Base-by-base conservation (phyloP, 2,888 invertebrate species). In the Diplolepis rosae region DNA sequence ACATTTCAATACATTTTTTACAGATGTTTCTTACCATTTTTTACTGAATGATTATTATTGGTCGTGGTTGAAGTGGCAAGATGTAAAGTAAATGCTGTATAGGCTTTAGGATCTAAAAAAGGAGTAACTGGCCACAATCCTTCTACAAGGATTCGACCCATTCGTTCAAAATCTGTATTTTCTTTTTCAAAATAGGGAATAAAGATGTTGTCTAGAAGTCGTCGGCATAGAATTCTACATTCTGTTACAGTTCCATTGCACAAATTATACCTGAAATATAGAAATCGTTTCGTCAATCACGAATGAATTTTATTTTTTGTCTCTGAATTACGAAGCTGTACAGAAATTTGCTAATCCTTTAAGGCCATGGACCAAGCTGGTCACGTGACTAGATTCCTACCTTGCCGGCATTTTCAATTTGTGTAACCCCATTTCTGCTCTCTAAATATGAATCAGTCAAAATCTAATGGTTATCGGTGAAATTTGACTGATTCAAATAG, bases 71-170 rank as follows among this genome's bases (percentile, higher is more conserved):
- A 80, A 0, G 80, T 74, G 0, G 92, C 91, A 66, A 94, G 78
- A 30, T 91, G 86, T 71, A 90, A 89, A 5, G 92, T 91, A 79
- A 91, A 91, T 81, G 90, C 92, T 13, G 93, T 83, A 81, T 92
- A 92, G 0, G 92, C 90, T 5, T 90, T 87, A 0, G 92, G 90
- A 5, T 93, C 89, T 0, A 94, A 89, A 39, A 90, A 87, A 0
- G 94, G 93, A 85, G 93, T 93, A 51, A 94, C 89, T 3, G 91
- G 91, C 93, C 93, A 93, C 84, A 95, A 88, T 0, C 95, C 95
- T 65, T 93, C 90, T 1, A 95, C 84, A 82, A 95, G 89, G 0
- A 92, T 91, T 0, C 84, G 87, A 0, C 93, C 90, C 92, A 95
- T 93, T 77, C 91, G 88, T 66, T 92, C 89, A 87, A 94, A 95